A percentile compares a stretch with the other conserved stretches of the same genome.
phyloP scores from a whole-genome alignment of 2,797 vertebrate genomes.

The Heteromormyrus szaboi region DNA sequence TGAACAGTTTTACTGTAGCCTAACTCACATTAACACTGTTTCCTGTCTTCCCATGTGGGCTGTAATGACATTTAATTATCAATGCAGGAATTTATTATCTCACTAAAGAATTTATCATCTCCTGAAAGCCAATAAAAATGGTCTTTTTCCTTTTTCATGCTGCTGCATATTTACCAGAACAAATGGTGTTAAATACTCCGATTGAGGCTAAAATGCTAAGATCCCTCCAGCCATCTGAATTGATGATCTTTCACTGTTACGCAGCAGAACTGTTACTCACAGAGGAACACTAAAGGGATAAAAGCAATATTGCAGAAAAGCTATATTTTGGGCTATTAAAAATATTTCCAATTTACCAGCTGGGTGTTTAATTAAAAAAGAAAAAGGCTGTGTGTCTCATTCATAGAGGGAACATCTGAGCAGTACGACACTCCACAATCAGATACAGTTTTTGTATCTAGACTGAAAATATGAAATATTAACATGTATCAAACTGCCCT shows the following conservation, averaged over 20 bases:
- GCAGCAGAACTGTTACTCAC: not conserved
- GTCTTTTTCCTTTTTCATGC: not conserved
- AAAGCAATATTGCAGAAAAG: not conserved
- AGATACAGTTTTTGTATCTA: not conserved
- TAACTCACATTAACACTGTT: not conserved
- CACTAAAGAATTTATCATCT: not conserved
- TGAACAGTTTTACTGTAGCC: not conserved
- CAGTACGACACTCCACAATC: not conserved
- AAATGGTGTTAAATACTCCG: not conserved
- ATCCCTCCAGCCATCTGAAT: not conserved
- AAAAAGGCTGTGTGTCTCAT: not conserved
- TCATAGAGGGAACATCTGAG: not conserved
- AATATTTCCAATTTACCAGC: not conserved
- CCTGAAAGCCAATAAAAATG: constrained; percentile 1
- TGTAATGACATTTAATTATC: constrained; percentile 6
- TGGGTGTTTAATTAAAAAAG: constrained; percentile 4
- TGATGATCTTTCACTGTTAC: not conserved
- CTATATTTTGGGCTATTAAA: not conserved
- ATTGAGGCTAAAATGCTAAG: not conserved
- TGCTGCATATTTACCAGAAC: not conserved
- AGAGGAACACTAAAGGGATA: not conserved
- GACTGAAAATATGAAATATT: not conserved
- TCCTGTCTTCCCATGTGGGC: not conserved
- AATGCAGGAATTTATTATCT: not conserved
- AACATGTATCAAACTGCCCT: not conserved